phyloP scores from a whole-genome alignment of 2,113 vertebrate species.

The Microtus oregoni region DNA sequence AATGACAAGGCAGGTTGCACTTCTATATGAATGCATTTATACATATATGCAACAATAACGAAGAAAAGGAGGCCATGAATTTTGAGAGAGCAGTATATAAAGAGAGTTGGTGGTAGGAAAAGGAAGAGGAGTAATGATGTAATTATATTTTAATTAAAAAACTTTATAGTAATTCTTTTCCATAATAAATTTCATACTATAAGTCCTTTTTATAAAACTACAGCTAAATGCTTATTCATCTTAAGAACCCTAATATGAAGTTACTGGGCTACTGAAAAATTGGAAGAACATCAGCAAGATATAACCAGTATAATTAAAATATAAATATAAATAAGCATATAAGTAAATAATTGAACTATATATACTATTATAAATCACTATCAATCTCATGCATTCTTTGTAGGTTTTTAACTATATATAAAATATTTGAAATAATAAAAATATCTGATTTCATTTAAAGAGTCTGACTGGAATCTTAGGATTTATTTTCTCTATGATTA shows the following conservation, averaged over 20 bases:
- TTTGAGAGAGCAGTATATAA: not conserved
- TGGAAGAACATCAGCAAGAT: not conserved
- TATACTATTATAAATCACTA: constrained; percentile 25
- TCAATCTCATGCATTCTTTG: not conserved
- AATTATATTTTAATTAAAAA: not conserved
- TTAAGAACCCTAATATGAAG: not conserved
- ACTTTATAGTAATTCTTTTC: constrained; percentile 56
- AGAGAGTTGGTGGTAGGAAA: not conserved
- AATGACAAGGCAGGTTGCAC: not conserved
- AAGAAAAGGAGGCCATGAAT: not conserved
- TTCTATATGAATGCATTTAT: not conserved
- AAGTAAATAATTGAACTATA: constrained; percentile 13
- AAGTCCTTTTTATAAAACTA: constrained; percentile 65
- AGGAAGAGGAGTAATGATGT: not conserved
- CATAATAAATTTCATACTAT: not conserved
- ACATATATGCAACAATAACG: not conserved
- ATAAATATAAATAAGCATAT: constrained; percentile 39
- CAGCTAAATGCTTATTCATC: constrained; percentile 57
- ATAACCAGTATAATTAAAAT: constrained; percentile 27
- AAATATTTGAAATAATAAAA: constrained; percentile 57
- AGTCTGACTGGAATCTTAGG: constrained; percentile 18
- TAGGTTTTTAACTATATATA: constrained; percentile 4
- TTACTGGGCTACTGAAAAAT: constrained; percentile 40
- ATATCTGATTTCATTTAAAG: constrained; percentile 43
- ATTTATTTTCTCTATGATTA: constrained; percentile 54